Conservation (phyloP, 1,140 invertebrate genomes). For the Cydia amplana region DNA sequence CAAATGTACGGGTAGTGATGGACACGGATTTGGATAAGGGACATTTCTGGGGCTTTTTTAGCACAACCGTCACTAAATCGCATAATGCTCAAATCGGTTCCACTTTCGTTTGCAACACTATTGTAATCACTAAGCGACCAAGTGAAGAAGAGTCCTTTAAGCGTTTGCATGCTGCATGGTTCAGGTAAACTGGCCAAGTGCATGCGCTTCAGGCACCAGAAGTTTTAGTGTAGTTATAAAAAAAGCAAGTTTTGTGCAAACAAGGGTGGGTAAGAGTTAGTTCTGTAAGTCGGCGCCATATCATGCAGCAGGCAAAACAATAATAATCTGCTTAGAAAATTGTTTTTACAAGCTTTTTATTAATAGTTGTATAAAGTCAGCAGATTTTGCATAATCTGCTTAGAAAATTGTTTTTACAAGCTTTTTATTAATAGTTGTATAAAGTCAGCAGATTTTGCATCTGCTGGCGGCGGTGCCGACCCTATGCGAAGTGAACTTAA, state of each 20-base stretch:
- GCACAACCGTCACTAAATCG: conserved; percentile 54
- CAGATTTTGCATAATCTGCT: conserved; percentile 36
- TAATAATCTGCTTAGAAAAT: conserved; percentile 42
- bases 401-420: conserved; percentile 34
- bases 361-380: conserved; percentile 17
- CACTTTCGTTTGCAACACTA: conserved; percentile 22
- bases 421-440: conserved; percentile 19
- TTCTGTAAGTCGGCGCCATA: conserved; percentile 52
- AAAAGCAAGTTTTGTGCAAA: conserved; percentile 59
- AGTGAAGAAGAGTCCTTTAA: conserved; percentile 50
- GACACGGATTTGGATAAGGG: conserved; percentile 49
- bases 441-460: not conserved
- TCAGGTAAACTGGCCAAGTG: conserved; percentile 47
- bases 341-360: conserved; percentile 32
- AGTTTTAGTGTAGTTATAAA: conserved; percentile 49
- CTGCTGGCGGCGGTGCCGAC: not conserved
- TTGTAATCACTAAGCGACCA: conserved; percentile 22
- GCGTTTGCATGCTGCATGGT: conserved; percentile 78
- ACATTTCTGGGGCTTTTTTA: conserved; percentile 43
- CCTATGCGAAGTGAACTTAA: conserved; percentile 44
- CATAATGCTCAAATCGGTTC: conserved; percentile 23
- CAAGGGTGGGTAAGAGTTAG: conserved; percentile 43
- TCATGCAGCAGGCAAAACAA: conserved; percentile 77
- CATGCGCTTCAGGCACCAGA: conserved; percentile 63
- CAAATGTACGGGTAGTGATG: conserved; percentile 44